These are phyloP conservation scores for Platycercus adscitus DNA, from an alignment of 2,113 vertebrate species.

Conservation along the genomic window DNA sequence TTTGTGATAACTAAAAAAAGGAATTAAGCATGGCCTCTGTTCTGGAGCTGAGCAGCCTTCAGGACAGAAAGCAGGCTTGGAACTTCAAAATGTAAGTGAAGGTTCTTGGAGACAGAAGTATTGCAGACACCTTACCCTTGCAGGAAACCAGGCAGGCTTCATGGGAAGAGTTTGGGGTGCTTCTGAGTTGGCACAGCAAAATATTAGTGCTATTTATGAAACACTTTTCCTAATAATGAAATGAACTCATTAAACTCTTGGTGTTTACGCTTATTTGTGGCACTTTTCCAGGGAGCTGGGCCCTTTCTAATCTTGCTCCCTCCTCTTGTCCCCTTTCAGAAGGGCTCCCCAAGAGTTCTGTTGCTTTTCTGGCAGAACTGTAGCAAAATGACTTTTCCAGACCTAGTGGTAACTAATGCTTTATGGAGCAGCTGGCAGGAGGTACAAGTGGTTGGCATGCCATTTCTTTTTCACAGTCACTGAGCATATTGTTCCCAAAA, in stretches of 20 bases:
- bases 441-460: constrained; percentile 9
- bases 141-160: background rate
- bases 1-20: background rate
- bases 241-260: background rate
- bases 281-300: background rate
- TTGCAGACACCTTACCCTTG: background rate
- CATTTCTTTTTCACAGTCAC: background rate
- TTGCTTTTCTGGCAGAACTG: background rate
- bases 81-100: background rate
- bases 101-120: background rate
- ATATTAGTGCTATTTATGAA: background rate
- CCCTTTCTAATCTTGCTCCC: background rate
- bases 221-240: background rate
- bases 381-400: background rate
- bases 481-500: constrained; percentile 11
- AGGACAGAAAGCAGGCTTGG: background rate
- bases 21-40: background rate
- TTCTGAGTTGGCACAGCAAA: background rate
- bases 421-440: constrained; percentile 24
- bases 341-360: background rate
- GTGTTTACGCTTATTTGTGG: background rate
- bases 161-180: background rate
- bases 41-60: background rate
- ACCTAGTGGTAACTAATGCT: background rate
- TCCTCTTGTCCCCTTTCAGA: background rate